Base-by-base conservation (phyloP, 1,140 invertebrate genomes). In the Bombus affinis region DNA sequence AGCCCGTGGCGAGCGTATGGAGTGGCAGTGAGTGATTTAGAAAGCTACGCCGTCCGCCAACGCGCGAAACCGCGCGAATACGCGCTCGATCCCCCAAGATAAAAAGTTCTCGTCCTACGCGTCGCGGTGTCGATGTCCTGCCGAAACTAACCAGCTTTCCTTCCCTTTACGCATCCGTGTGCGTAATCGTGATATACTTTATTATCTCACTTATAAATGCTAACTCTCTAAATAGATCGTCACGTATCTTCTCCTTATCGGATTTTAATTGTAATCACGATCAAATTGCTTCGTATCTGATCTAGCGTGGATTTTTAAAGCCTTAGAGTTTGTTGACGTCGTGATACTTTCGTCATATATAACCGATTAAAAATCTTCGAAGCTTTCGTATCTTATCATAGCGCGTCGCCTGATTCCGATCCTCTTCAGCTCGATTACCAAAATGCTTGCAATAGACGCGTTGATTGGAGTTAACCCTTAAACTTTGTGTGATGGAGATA, bases 41-140 rank as follows among this genome's bases (percentile, higher is more conserved):
- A 93, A 92, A 92, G 91, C 90, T 68, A n/a, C 39, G 72, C 89
- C 32, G 92, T 93, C 93, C 92, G 89, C 91, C 93, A 91, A 94
- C 92, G 93, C 92, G 86, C 84, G 76, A 82, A 85, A 90, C 66
- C 80, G 87, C 88, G 32, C 32, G 37, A 28, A 71, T 42, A 42
- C 39, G 88, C 77, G 66, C 86, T 86, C 90, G 93, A 94, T 94
- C 87, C 81, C 15, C 75, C 86, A 89, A 37, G 92, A 93, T 94
- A 92, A 92, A 92, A 92, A 93, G 83, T 77, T 88, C 83, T 87
- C 85, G 83, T 72, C 78, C 85, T 78, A 88, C 86, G 86, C 82
- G 12, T 53, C 68, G 53, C 73, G n/a, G 44, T 68, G 44, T 86
- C 65, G 87, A 89, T 70, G 79, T 89, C 88, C 39, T 76, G 44